Percentiles rank a stretch among this genome's conserved stretches.
Conservation (phyloP, 2,113 vertebrate species). For the Siphamia tubifer region DNA sequence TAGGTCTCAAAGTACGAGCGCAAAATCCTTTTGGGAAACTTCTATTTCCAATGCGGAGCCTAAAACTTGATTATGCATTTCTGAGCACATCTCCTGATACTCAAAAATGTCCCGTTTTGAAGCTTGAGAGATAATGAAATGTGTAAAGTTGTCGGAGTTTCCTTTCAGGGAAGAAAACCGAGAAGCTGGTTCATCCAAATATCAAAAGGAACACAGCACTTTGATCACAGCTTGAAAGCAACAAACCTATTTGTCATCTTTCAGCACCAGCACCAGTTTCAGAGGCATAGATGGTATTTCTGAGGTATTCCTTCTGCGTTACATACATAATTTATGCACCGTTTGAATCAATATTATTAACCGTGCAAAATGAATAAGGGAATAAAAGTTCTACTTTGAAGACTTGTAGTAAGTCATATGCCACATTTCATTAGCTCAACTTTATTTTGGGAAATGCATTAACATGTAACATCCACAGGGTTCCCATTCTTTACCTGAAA, state of each 20-base stretch:
- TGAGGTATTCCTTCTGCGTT: not conserved
- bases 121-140: conserved; percentile 41
- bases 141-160: conserved; percentile 5
- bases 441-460: not conserved
- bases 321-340: not conserved
- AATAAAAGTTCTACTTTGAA: not conserved
- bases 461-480: no score
- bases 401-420: no score
- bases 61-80: conserved; percentile 6
- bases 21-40: no score
- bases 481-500: no score
- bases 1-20: no score
- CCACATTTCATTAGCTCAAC: no score
- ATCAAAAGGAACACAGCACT: not conserved
- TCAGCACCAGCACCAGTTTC: not conserved
- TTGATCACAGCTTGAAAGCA: not conserved
- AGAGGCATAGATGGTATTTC: not conserved
- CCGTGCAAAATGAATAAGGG: no score
- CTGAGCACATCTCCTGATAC: not conserved
- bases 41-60: not conserved
- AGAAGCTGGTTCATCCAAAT: conserved; percentile 27
- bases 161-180: not conserved
- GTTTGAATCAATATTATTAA: no score
- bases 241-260: not conserved
- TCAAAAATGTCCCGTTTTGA: conserved; percentile 19